Evolutionary conservation across 2,113 vertebrate species (phyloP), one percentile per base, ranked within the genome.

Genomic region (Mus pahari): DNA sequence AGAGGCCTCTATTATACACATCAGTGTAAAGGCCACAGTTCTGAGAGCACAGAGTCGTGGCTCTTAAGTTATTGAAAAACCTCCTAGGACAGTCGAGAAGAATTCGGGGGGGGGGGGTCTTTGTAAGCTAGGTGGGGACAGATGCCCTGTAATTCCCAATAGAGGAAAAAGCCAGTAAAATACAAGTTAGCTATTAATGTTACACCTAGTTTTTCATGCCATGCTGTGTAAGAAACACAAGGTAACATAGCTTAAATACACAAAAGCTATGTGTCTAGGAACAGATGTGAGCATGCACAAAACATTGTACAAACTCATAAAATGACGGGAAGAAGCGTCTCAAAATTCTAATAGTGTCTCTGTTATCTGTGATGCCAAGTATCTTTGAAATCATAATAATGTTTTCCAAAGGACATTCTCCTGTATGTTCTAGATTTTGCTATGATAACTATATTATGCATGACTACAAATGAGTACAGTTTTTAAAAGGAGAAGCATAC

Each of bases 381-480:
- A 26, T 55, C 53, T 58, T 60, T 68, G 66, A 60, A 74, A 39
- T 50, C 48, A 68, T 24, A 62, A 73, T 66, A 10, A 66, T 84
- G 78, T 73, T 79, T 66, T 82, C 55, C 68, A 66, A 93, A 66
- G 24, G n/a, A 58, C 42, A 73, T 84, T 50, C 87, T 84, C 83
- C 62, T 17, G 1, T 73, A 91, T 77, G 87, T 73, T 78, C 55
- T 33, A n/a, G 84, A 42, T 58, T 94, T 83, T 77, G 71, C 31
- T 50, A 12, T 78, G 45, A 42, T 13, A 75, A 92, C 50, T 4
- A 36, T 58, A 50, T 50, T 60, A 45, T 74, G 0, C 60, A 22
- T 60, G 91, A 68, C 17, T 95, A 86, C 14, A 71, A 95, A 55
- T 86, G 84, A 89, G 36, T 31, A 92, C 5, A 48, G 45, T 48